A percentile compares a stretch with the other conserved stretches of the same genome.
These are phyloP conservation scores for Trichomycterus rosablanca DNA, from an alignment of 2,113 vertebrate genomes.

Conservation along the genomic window DNA sequence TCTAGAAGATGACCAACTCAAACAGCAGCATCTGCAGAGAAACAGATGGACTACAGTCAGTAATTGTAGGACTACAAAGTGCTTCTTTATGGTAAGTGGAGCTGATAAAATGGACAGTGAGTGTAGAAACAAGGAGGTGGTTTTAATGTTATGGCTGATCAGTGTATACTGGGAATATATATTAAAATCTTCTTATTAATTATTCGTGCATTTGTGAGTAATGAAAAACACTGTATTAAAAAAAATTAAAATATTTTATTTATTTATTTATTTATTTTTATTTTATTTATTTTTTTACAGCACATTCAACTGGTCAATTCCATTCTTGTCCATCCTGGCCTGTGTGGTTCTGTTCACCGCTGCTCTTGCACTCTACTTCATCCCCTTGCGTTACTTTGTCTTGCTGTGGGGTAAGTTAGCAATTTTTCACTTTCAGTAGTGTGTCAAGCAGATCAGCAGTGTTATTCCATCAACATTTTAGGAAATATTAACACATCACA, in stretches of 20 bases:
- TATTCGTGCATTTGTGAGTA: slow-evolving; percentile 2
- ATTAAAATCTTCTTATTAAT: too few species aligned
- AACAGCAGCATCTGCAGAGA: too few species aligned
- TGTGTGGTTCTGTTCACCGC: slow-evolving; percentile 73
- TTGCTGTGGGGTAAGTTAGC: slow-evolving; percentile 89
- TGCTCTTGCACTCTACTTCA: slow-evolving; percentile 73
- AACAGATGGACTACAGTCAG: too few species aligned
- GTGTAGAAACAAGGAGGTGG: too few species aligned
- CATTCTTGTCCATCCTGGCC: slow-evolving; percentile 83
- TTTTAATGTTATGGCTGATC: too few species aligned
- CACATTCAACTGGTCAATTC: slow-evolving; percentile 94
- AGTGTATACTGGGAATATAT: too few species aligned
- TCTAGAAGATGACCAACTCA: too few species aligned
- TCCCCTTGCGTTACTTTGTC: slow-evolving; percentile 87
- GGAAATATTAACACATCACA: slow-evolving; percentile 22
- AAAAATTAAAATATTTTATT: not conserved
- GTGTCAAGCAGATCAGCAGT: not conserved
- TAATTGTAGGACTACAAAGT: too few species aligned
- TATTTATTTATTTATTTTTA: not conserved
- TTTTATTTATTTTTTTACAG: slow-evolving; percentile 59
- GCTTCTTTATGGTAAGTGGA: too few species aligned
- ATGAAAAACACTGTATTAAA: too few species aligned
- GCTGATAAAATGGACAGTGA: too few species aligned
- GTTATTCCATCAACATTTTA: slow-evolving; percentile 22
- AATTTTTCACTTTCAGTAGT: slow-evolving; percentile 9